Evolutionary conservation across 2,888 invertebrate genomes (phyloP).

Genomic region (Leptogaster cylindrica): DNA sequence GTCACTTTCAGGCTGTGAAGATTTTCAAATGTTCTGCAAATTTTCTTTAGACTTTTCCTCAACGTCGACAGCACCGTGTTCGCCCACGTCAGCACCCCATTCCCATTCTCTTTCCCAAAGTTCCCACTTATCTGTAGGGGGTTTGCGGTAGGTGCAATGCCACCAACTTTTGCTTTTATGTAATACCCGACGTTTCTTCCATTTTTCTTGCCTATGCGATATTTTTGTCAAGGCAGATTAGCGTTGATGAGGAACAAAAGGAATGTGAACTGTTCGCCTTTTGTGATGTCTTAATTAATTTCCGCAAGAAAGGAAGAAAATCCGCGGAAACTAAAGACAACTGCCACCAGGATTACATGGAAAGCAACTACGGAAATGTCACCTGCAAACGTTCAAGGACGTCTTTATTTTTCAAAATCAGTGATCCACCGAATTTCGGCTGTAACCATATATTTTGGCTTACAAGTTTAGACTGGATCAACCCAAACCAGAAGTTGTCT

Average conservation of each 20-base stretch:
- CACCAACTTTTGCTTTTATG: not conserved
- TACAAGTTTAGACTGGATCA: too few species aligned
- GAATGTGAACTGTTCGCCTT: slow-evolving; percentile 35
- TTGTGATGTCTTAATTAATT: slow-evolving; percentile 42
- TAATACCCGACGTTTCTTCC: not conserved
- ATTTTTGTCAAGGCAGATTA: slow-evolving; percentile 16
- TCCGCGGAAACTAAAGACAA: slow-evolving; percentile 20
- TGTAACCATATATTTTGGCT: too few species aligned
- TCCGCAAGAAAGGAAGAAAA: slow-evolving; percentile 35
- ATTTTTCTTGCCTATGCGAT: not conserved
- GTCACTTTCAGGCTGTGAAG: slow-evolving; percentile 35
- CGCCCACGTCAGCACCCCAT: slow-evolving; percentile 8
- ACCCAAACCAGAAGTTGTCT: too few species aligned
- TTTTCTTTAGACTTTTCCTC: slow-evolving; percentile 40
- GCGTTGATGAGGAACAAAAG: slow-evolving; percentile 38
- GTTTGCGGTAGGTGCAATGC: slow-evolving; percentile 23
- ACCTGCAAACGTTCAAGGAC: not conserved
- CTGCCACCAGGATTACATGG: slow-evolving; percentile 8
- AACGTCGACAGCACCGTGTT: slow-evolving; percentile 29
- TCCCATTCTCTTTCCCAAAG: slow-evolving; percentile 3
- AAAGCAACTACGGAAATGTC: not conserved
- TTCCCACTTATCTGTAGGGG: slow-evolving; percentile 33
- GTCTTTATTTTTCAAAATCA: slow-evolving; percentile 3
- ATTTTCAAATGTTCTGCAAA: slow-evolving; percentile 37
- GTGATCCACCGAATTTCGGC: too few species aligned